Percentiles rank a stretch among this genome's conserved stretches.
These are phyloP conservation scores for Folsomia manolachei DNA, from an alignment of 2,888 invertebrate genomes.

Conservation along the genomic window DNA sequence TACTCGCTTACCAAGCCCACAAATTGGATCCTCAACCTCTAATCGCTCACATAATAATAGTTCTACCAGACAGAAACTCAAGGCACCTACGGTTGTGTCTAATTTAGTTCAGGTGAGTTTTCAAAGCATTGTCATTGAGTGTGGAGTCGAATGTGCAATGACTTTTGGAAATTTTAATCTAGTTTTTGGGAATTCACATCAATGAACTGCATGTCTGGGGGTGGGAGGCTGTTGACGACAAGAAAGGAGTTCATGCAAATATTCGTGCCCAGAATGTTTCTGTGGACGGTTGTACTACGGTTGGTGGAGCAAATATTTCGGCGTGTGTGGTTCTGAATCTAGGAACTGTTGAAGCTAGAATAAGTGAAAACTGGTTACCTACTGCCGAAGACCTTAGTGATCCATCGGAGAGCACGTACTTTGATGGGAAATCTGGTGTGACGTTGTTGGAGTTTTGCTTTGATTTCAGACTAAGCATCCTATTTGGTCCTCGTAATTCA, in stretches of 20 bases:
- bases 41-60: neutral
- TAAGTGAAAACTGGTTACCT: slow-evolving; percentile 49
- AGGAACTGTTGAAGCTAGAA: slow-evolving; percentile 39
- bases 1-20: slow-evolving; percentile 55
- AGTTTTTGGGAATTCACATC: slow-evolving; percentile 50
- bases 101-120: slow-evolving; percentile 49
- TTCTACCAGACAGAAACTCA: slow-evolving; percentile 34
- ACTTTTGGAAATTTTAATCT: slow-evolving; percentile 1
- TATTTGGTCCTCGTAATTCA: slow-evolving; percentile 49
- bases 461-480: slow-evolving; percentile 47
- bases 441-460: slow-evolving; percentile 44
- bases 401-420: slow-evolving; percentile 41
- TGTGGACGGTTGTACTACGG: slow-evolving; percentile 49
- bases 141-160: neutral
- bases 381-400: slow-evolving; percentile 41
- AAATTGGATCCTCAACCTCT: neutral
- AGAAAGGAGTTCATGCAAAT: slow-evolving; percentile 47
- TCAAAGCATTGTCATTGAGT: neutral
- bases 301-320: slow-evolving; percentile 46
- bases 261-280: slow-evolving; percentile 43
- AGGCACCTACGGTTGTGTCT: slow-evolving; percentile 46
- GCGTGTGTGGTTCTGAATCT: slow-evolving; percentile 49
- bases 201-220: slow-evolving; percentile 46
- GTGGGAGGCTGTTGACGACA: slow-evolving; percentile 46
- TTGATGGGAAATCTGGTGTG: slow-evolving; percentile 43